Evolutionary conservation across 1,140 invertebrate genomes (phyloP).

Genomic region (Nylanderia fulva): DNA sequence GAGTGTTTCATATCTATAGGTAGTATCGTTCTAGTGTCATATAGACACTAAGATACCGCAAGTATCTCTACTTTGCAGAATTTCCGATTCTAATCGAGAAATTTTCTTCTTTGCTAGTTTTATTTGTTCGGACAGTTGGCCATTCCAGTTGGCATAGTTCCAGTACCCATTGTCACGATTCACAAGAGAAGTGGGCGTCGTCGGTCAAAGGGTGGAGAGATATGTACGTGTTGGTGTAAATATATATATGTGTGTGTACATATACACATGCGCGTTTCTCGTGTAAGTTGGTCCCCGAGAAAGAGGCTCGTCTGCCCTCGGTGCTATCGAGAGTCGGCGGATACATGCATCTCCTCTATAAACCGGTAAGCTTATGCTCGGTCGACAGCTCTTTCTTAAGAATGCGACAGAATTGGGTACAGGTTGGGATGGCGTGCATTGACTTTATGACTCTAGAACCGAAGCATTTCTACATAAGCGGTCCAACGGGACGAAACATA

Average conservation of each 20-base stretch:
- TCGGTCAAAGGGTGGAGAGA: slow-evolving; percentile 15
- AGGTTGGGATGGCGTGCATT: background rate
- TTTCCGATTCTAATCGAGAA: background rate
- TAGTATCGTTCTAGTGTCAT: too few species aligned
- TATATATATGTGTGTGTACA: too few species aligned
- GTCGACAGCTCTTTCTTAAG: background rate
- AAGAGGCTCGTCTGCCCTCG: slow-evolving; percentile 37
- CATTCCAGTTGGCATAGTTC: slow-evolving; percentile 60
- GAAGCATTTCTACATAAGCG: background rate
- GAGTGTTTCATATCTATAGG: too few species aligned
- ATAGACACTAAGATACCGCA: background rate
- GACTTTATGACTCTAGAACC: background rate
- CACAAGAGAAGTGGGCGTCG: slow-evolving; percentile 21
- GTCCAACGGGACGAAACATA: background rate
- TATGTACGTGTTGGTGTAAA: too few species aligned
- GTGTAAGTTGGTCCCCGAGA: slow-evolving; percentile 35
- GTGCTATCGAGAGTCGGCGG: slow-evolving; percentile 48
- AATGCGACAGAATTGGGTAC: slow-evolving; percentile 1
- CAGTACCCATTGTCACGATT: slow-evolving; percentile 48
- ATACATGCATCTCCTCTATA: slow-evolving; percentile 59
- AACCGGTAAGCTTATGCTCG: slow-evolving; percentile 30
- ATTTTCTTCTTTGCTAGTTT: background rate
- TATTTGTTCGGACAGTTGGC: background rate
- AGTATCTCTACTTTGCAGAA: background rate
- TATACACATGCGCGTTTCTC: too few species aligned